Conservation (phyloP, 2,113 vertebrate genomes). For the Hippocampus guttulatus region DNA sequence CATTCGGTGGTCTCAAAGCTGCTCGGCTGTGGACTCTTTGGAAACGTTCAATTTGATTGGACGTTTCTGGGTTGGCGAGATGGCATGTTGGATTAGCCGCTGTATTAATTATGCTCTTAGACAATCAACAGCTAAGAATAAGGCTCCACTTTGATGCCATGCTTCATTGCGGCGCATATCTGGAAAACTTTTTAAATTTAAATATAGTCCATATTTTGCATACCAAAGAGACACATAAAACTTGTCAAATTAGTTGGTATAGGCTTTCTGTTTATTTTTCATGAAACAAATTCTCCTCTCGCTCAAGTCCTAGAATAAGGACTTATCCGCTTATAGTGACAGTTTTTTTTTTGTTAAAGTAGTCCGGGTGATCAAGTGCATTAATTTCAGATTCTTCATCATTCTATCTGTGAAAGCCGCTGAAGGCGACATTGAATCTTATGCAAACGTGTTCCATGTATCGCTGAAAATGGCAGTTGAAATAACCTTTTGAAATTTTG, state of each 20-base stretch:
- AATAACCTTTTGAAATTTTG: neutral
- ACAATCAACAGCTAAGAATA: conserved; percentile 67
- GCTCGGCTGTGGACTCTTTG: conserved; percentile 45
- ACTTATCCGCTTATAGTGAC: conserved; percentile 24
- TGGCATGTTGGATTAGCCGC: conserved; percentile 63
- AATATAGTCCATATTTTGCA: conserved; percentile 63
- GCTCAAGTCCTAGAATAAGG: conserved; percentile 26
- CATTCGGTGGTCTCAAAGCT: conserved; percentile 61
- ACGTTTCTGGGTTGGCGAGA: conserved; percentile 70
- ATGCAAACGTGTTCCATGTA: neutral
- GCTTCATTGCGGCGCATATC: conserved; percentile 44
- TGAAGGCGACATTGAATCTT: neutral
- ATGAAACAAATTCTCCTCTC: conserved; percentile 15
- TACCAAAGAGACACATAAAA: conserved; percentile 50
- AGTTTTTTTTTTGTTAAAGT: conserved; percentile 22
- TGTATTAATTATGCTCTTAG: conserved; percentile 66
- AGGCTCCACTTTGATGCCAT: conserved; percentile 57
- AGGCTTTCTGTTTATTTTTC: conserved; percentile 29
- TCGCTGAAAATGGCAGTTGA: neutral
- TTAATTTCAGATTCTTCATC: conserved; percentile 11
- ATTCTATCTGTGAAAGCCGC: neutral
- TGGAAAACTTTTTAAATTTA: conserved; percentile 36
- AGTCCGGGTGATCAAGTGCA: conserved; percentile 12
- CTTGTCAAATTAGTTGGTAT: conserved; percentile 54
- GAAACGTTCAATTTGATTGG: conserved; percentile 62